A percentile compares a stretch with the other conserved stretches of the same genome.
Conservation (phyloP, 2,888 invertebrate genomes). For the Cyclophora punctaria region DNA sequence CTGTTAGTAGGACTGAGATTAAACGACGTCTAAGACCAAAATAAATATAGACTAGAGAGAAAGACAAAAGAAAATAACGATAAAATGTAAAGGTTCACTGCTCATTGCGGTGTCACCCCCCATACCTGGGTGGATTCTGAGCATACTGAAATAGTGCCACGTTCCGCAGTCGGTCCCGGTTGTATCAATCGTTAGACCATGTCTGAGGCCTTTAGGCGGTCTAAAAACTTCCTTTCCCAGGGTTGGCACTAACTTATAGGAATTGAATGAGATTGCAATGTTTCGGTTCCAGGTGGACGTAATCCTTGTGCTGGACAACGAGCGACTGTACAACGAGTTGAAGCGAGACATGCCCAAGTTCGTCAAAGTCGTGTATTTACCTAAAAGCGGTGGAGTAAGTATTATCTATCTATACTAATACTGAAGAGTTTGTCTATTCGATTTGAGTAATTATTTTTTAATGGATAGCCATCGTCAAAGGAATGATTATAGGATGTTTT, state of each 20-base stretch:
- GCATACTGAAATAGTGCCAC: no score
- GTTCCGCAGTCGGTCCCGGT: no score
- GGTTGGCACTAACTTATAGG: background rate
- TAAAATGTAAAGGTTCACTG: no score
- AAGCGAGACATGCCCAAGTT: conserved; percentile 94
- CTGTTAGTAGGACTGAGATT: background rate
- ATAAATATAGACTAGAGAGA: no score
- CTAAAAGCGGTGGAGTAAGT: conserved; percentile 96
- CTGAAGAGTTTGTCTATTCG: background rate
- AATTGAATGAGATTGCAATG: background rate
- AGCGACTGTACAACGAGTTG: conserved; percentile 94
- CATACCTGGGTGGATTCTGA: no score
- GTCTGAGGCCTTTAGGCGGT: background rate
- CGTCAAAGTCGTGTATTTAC: conserved; percentile 92
- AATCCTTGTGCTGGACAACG: conserved; percentile 96
- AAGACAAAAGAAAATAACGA: no score
- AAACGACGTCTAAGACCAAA: background rate
- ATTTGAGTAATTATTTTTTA: no score
- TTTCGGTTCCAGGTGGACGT: conserved; percentile 81
- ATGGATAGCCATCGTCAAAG: no score
- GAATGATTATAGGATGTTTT: no score
- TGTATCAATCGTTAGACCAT: no score
- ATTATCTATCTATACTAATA: no score
- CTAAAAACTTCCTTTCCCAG: background rate
- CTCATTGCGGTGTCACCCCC: no score